These are phyloP conservation scores for Hemicordylus capensis DNA, from an alignment of 2,113 vertebrate genomes.

Conservation along the genomic window DNA sequence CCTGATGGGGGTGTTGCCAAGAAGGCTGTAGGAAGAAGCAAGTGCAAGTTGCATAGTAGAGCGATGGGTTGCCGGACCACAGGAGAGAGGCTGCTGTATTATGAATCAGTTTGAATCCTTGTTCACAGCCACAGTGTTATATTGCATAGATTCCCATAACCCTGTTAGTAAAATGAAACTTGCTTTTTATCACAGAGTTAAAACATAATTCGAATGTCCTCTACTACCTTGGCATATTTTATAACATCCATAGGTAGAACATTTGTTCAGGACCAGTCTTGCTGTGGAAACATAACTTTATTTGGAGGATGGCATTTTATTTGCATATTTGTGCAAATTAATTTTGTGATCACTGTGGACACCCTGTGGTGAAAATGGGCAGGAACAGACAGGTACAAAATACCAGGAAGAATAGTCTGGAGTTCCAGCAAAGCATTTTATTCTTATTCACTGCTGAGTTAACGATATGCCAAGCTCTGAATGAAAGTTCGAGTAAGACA, in stretches of 20 bases:
- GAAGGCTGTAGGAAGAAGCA: neutral
- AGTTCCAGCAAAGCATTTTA: neutral
- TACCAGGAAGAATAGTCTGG: neutral
- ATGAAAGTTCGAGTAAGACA: neutral
- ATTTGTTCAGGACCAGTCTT: neutral
- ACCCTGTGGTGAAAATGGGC: slow-evolving; percentile 27
- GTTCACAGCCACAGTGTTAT: neutral
- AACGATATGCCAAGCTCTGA: neutral
- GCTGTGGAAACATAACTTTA: neutral
- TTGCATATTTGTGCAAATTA: slow-evolving; percentile 5
- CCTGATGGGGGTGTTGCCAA: too few relatives aligned
- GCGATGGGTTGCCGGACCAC: neutral
- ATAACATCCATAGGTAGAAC: neutral
- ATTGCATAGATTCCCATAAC: neutral
- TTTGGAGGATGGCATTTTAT: neutral
- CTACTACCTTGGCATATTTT: neutral
- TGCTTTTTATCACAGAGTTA: neutral
- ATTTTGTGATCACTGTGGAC: slow-evolving; percentile 22
- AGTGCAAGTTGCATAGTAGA: neutral
- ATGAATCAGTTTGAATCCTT: neutral
- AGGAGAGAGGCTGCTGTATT: neutral
- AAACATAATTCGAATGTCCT: neutral
- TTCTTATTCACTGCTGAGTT: neutral
- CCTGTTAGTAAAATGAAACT: neutral
- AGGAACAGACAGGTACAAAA: neutral